Percentiles rank a stretch among this genome's conserved stretches.
phyloP scores from a whole-genome alignment of 2,888 invertebrate species.

The Heliconius aoede region DNA sequence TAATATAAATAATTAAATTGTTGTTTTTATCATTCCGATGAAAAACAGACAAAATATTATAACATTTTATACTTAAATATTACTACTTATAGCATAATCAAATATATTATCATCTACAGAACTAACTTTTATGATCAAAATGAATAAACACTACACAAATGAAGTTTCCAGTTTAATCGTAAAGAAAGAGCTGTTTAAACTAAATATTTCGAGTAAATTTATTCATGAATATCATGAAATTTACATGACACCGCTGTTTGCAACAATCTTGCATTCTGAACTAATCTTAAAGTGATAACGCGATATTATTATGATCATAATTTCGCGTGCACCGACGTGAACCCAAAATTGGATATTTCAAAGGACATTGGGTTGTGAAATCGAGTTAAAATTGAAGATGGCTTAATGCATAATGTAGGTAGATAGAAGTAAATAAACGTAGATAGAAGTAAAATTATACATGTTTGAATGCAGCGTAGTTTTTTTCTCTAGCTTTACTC shows the following conservation, averaged over 20 bases:
- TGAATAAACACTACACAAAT: too few species aligned
- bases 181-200: neutral
- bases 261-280: constrained; percentile 30
- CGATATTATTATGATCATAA: constrained; percentile 42
- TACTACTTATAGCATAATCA: too few species aligned
- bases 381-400: constrained; percentile 30
- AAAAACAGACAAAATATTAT: too few species aligned
- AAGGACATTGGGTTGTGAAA: constrained; percentile 37
- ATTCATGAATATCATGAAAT: constrained; percentile 13
- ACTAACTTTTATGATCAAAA: too few species aligned
- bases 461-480: too few species aligned
- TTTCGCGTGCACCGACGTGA: constrained; percentile 36
- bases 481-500: too few species aligned
- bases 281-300: constrained; percentile 28
- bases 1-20: too few species aligned
- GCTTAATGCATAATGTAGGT: neutral
- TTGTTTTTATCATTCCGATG: too few species aligned
- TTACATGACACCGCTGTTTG: neutral
- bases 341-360: constrained; percentile 39
- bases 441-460: too few species aligned
- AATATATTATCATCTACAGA: too few species aligned
- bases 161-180: neutral
- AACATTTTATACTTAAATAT: too few species aligned
- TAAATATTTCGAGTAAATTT: constrained; percentile 17
- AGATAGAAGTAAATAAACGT: neutral